Base-by-base conservation (phyloP, 2,797 vertebrate genomes). In the Pelobates cultripes region DNA sequence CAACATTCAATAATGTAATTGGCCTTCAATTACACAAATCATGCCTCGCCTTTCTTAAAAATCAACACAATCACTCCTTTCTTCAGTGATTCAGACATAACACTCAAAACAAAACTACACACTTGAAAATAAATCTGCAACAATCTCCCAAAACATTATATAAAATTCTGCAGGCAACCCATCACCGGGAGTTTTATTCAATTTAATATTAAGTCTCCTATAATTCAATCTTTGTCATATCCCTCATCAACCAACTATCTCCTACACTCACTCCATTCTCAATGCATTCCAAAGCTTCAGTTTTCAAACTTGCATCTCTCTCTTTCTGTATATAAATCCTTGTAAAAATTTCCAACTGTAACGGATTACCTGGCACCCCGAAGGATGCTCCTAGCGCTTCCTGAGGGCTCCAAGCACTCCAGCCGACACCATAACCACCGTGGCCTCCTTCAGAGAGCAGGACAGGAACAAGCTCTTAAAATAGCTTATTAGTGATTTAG, bases 91-190 rank as follows among this genome's bases (percentile, higher is more conserved):
- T 60, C 12, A 5, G 14, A 60, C 55, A 60, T 4, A 5, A 5
- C 55, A 60, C 55, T 14, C 55, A 3, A 5, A 4, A 3, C 55
- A 60, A 60, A 3, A 60, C 55, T 60, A 60, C 55, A 60, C 5
- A 60, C 55, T 15, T 60, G 4, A 3, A 60, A 60, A 60, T 5
- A 5, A 4, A 14, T 60, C 55, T 4, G 4, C 55, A 60, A 60
- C 12, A 4, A 14, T 13, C 14, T 60, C 55, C 55, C 4, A 60
- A 60, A 51, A 51, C 45, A 51, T 51, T 28, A 4, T 51, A 43
- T 72, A 72, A 41, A 72, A 53, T 28, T 72, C 70, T 4, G 42
- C 13, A n/a, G 72, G 53, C 4, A 73, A 57, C 2, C 72, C 72
- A n/a, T 73, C 53, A 14, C 40, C 47, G 1, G 72, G 53, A 3